Conservation (phyloP, 2,888 invertebrate genomes). For the Papilio elwesi region DNA sequence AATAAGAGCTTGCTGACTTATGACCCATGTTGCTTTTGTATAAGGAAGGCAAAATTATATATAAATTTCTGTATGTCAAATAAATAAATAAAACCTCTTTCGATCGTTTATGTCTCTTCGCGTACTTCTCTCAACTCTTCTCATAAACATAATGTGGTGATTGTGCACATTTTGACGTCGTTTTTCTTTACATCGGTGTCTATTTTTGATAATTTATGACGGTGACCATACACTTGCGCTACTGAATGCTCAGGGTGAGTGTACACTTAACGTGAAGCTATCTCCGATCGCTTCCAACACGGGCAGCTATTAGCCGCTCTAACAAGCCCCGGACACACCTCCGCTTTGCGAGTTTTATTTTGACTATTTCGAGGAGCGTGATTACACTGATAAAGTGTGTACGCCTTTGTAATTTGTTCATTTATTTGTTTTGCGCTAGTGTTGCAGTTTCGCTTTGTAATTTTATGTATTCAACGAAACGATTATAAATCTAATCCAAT, state of each 20-base stretch:
- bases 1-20: too few species aligned
- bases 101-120: too few species aligned
- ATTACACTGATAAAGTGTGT: conserved; percentile 32
- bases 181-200: too few species aligned
- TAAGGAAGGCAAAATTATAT: too few species aligned
- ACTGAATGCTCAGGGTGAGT: not conserved
- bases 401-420: conserved; percentile 24
- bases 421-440: conserved; percentile 7
- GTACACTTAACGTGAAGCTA: conserved; percentile 24
- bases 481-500: not conserved
- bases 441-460: conserved; percentile 4
- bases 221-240: not conserved
- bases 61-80: too few species aligned
- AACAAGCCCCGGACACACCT: conserved; percentile 48
- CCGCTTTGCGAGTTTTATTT: conserved; percentile 42
- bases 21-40: too few species aligned
- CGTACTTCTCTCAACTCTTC: too few species aligned
- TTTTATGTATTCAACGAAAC: conserved; percentile 11
- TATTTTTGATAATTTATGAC: not conserved
- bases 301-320: conserved; percentile 52
- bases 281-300: conserved; percentile 44
- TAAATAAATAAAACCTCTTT: too few species aligned
- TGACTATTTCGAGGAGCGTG: conserved; percentile 36
- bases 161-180: too few species aligned
- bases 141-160: too few species aligned